Evolutionary conservation across 1,140 invertebrate genomes (phyloP).

Genomic region (Drosophila nikananu): DNA sequence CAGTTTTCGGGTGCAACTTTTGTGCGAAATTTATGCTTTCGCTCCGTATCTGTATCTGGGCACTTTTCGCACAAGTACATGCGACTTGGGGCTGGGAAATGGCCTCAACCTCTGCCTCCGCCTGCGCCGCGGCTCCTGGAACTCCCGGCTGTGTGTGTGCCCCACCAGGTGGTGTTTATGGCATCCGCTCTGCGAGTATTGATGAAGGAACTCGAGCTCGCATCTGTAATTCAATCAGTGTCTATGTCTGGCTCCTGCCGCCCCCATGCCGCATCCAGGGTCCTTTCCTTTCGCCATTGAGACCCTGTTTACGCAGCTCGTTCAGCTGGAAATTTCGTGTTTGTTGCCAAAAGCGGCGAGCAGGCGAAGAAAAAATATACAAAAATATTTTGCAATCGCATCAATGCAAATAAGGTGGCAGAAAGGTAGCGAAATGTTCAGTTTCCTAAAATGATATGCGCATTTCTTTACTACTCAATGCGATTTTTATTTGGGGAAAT

Average conservation of each 20-base stretch:
- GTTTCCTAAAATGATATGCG: constrained; percentile 66
- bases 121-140: not conserved
- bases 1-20: constrained; percentile 83
- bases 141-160: constrained; percentile 26
- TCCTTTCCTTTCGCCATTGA: constrained; percentile 53
- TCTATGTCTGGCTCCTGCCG: constrained; percentile 77
- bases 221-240: constrained; percentile 84
- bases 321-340: constrained; percentile 74
- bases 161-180: constrained; percentile 83
- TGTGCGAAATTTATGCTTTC: constrained; percentile 84
- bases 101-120: constrained; percentile 10
- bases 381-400: constrained; percentile 70
- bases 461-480: constrained; percentile 56
- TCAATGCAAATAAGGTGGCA: constrained; percentile 79
- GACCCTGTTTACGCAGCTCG: constrained; percentile 65
- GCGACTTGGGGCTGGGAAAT: constrained; percentile 55
- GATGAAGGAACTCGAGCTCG: constrained; percentile 79
- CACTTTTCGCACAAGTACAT: constrained; percentile 73
- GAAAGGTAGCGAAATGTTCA: constrained; percentile 56
- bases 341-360: constrained; percentile 40
- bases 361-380: constrained; percentile 19
- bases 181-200: constrained; percentile 83
- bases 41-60: constrained; percentile 67
- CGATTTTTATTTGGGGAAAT: constrained; percentile 40
- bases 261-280: constrained; percentile 7